Base-by-base conservation (phyloP, 2,888 invertebrate genomes). In the Lordiphosa andalusiaca region DNA sequence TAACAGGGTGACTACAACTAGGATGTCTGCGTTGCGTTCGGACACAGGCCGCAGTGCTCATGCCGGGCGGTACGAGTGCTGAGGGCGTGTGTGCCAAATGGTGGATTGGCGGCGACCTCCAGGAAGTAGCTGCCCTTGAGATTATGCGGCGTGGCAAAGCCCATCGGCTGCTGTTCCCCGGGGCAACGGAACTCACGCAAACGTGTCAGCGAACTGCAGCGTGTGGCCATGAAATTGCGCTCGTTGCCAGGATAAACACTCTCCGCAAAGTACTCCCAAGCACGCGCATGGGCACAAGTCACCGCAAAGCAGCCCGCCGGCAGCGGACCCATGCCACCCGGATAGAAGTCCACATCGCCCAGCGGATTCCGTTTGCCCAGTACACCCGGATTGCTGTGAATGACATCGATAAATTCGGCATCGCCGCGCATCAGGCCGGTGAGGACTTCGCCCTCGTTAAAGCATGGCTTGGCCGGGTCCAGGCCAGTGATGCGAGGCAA, bases 381-480 rank as follows among this genome's bases (percentile, higher is more conserved):
- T 19, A 87, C 89, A 0, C 89, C 89, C 0, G 86, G 65, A 70
- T 89, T 89, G 47, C 83, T 87, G 56, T 89, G 89, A 30, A 89
- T 88, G 6, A 89, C 61, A 70, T 90, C 90, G 7, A 90, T 69
- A 38, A 90, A 90, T 0, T 68, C 63, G 5, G 89, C 89, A 75
- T 89, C 89, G 30, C 90, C 89, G 16, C 89, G 85, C 65, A 84
- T 35, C 10, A 90, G 53, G 0, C 89, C 89, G 0, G 87, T 76
- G 1, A 89, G 63, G 0, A 61, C 53, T 58, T 88, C 86, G 30
- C 88, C 89, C 58, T 89, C 88, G 38, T 89, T 88, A 53, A 90
- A 89, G 44, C 89, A 90, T 0, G 89, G 89, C 58, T 87, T 89
- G 21, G 89, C 90, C 9, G 90, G 89, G 75, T 90, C 90, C 21